Conservation (phyloP, 2,888 invertebrate genomes). For the Agapetus fuscipes region DNA sequence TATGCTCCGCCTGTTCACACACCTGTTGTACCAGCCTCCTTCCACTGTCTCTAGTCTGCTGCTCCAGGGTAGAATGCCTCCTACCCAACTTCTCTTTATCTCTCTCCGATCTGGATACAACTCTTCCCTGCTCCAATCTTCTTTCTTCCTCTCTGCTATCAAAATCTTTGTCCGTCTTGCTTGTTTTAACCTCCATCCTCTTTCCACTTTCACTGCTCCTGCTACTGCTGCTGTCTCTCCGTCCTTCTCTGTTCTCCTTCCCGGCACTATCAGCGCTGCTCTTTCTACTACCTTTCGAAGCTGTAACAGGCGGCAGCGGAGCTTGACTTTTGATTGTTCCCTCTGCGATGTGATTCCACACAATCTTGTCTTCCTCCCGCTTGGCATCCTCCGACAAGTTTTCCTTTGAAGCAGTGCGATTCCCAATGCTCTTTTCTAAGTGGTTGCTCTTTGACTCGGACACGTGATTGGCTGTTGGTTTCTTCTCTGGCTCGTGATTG, state of each 20-base stretch:
- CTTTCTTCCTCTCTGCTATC: not conserved
- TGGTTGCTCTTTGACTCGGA: no score
- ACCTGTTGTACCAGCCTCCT: slow-evolving; percentile 24
- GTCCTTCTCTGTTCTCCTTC: slow-evolving; percentile 21
- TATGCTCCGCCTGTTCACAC: slow-evolving; percentile 28
- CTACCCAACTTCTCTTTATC: not conserved
- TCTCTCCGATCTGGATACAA: not conserved
- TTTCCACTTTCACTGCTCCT: not conserved
- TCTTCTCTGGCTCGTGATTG: no score
- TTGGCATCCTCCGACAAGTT: no score
- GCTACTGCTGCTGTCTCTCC: not conserved
- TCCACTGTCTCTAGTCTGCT: slow-evolving; percentile 13
- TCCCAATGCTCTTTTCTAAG: no score
- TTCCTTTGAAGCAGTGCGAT: no score
- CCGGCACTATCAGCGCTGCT: slow-evolving; percentile 24
- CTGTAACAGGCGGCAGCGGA: slow-evolving; percentile 22
- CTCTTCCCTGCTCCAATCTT: not conserved
- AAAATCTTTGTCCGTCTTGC: not conserved
- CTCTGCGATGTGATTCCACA: not conserved
- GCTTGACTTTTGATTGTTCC: no score
- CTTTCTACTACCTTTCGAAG: slow-evolving; percentile 25
- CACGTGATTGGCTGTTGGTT: no score
- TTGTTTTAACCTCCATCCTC: no score
- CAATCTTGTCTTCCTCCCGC: not conserved
- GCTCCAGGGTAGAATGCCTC: not conserved